Conservation (phyloP, 2,797 vertebrate genomes). For the Siniperca scherzeri region DNA sequence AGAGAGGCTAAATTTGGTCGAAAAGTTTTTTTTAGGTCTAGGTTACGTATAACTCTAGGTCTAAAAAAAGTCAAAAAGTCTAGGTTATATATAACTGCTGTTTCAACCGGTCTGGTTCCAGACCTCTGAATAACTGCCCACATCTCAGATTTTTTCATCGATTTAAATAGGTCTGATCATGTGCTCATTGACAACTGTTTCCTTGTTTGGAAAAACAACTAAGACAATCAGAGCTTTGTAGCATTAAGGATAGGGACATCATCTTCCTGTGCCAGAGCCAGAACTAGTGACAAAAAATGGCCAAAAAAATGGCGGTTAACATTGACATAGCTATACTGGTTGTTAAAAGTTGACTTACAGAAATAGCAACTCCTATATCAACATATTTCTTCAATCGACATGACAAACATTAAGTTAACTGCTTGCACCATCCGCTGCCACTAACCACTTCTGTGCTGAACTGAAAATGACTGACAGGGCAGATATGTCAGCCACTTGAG, state of each 20-base stretch:
- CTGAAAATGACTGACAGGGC: background rate
- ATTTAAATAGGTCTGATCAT: background rate
- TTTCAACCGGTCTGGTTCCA: background rate
- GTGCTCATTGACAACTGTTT: background rate
- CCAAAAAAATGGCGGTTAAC: no score
- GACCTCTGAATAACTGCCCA: background rate
- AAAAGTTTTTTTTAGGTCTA: background rate
- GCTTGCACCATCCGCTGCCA: background rate
- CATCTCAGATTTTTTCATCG: background rate
- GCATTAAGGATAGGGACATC: background rate
- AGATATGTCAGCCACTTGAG: background rate
- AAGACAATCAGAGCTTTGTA: background rate
- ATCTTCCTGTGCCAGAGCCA: background rate
- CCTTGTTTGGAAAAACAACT: background rate
- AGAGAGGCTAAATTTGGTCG: background rate
- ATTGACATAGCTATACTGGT: background rate
- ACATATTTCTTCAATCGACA: background rate
- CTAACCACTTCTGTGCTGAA: no score
- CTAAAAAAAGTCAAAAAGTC: no score
- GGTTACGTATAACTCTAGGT: no score
- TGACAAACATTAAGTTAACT: background rate
- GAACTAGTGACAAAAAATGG: background rate
- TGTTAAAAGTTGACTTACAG: background rate
- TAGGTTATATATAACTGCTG: background rate
- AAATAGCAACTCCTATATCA: background rate